A percentile compares a stretch with the other conserved stretches of the same genome.
phyloP scores from a whole-genome alignment of 1,140 invertebrate genomes.

The Halyomorpha halys region DNA sequence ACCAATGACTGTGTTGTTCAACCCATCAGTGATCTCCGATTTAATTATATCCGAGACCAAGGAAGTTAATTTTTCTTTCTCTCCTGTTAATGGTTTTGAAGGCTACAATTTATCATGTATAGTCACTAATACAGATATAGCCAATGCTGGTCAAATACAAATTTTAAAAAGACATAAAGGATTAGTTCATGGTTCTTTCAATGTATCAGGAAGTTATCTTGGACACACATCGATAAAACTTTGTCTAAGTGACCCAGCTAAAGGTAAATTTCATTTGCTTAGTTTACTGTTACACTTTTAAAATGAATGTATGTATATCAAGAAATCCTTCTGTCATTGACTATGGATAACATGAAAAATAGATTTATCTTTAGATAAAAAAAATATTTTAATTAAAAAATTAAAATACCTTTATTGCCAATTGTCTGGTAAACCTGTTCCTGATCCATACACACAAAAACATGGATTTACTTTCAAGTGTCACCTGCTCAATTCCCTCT shows the following conservation, averaged over 20 bases:
- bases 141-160: not conserved
- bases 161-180: not conserved
- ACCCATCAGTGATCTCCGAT: not conserved
- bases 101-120: not conserved
- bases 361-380: too few relatives aligned
- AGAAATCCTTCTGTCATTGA: too few relatives aligned
- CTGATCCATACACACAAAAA: too few relatives aligned
- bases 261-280: slow-evolving; percentile 8
- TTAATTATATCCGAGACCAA: not conserved
- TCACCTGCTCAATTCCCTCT: too few relatives aligned
- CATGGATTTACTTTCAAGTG: too few relatives aligned
- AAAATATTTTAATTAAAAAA: too few relatives aligned
- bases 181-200: slow-evolving; percentile 36
- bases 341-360: too few relatives aligned
- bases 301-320: too few relatives aligned
- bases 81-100: not conserved
- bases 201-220: slow-evolving; percentile 50
- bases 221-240: slow-evolving; percentile 42
- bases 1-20: not conserved
- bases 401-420: too few relatives aligned
- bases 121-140: not conserved
- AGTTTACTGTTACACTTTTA: too few relatives aligned
- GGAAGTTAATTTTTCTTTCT: not conserved
- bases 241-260: slow-evolving; percentile 29
- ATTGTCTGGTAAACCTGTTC: too few relatives aligned